Percentiles rank a stretch among this genome's conserved stretches.
Conservation (phyloP, 2,888 invertebrate species). For the Drosophila hamatofila region DNA sequence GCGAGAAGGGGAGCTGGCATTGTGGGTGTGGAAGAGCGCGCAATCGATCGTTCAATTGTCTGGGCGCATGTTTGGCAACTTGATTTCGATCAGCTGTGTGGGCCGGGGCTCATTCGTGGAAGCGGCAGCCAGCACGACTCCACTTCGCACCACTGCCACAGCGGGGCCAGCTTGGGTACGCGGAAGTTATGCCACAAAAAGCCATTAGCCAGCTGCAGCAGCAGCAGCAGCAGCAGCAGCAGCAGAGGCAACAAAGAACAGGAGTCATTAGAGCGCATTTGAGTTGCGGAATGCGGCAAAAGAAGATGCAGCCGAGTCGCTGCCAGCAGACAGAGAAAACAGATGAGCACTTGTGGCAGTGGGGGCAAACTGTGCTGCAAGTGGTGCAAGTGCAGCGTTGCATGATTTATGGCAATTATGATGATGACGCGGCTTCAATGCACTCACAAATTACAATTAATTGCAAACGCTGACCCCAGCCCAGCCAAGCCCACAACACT, state of each 20-base stretch:
- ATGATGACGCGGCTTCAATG: constrained; percentile 70
- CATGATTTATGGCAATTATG: constrained; percentile 82
- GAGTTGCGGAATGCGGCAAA: constrained; percentile 72
- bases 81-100: constrained; percentile 64
- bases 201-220: constrained; percentile 53
- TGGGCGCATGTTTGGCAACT: constrained; percentile 56
- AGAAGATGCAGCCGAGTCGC: constrained; percentile 4
- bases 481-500: background rate
- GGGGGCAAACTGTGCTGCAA: constrained; percentile 10
- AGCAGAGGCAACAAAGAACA: constrained; percentile 71
- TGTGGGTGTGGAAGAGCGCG: constrained; percentile 50
- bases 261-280: constrained; percentile 81
- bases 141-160: constrained; percentile 3
- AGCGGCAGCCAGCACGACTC: constrained; percentile 29
- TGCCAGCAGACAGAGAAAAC: no score
- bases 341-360: constrained; percentile 22
- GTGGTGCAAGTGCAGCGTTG: constrained; percentile 75
- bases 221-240: constrained; percentile 35
- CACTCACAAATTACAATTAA: constrained; percentile 71
- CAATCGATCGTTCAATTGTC: constrained; percentile 60
- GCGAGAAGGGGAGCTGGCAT: background rate
- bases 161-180: constrained; percentile 51
- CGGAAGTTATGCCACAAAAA: constrained; percentile 66
- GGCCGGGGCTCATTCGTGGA: constrained; percentile 50
- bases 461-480: constrained; percentile 58